Base-by-base conservation (phyloP, 2,797 vertebrate species). In the Merluccius polli region DNA sequence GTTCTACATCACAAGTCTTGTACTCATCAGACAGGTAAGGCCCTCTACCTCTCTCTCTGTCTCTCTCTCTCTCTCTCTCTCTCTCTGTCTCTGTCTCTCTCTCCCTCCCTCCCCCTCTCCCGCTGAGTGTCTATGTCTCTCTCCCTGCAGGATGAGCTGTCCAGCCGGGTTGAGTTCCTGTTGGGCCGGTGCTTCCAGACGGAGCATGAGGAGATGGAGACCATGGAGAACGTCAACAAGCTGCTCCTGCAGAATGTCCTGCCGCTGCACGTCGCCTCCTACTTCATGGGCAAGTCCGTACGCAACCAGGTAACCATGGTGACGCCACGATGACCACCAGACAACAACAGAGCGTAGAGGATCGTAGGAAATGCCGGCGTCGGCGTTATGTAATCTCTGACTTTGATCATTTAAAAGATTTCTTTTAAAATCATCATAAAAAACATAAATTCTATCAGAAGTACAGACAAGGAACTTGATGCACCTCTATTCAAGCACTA, bases 221-320 rank as follows among this genome's bases (percentile, higher is more conserved):
- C 91, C 0, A 95, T 96, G 89, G 95, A 96, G 90, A 96, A 96
- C 41, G 88, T 96, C 73, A 97, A 96, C 83, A 93, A 92, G 77
- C 94, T 96, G 31, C 93, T 97, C 65, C 89, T 97, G 2, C 91
- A 97, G 87, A 97, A 97, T 0, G 94, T 97, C 21, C 92, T 97
- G 31, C 96, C 96, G 0, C 90, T 92, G 0, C 94, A 97, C 0
- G 95, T 97, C 35, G 94, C 95, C 18, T 91, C 92, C 18, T 90
- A 93, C 86, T 97, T 96, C 89, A 94, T 97, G 30, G 95, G 95
- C 67, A 96, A 96, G 87, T 90, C 89, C 27, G 81, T 94, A 1
- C 82, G 87, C 73, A 96, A 96, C 52, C 95, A 96, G 93, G 96
- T 96, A 84, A 73, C 11, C 21, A 21, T 13, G 24, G 69, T 4